A percentile compares a stretch with the other conserved stretches of the same genome.
These are phyloP conservation scores for Eueides isabella DNA, from an alignment of 1,140 invertebrate species.

Conservation along the genomic window DNA sequence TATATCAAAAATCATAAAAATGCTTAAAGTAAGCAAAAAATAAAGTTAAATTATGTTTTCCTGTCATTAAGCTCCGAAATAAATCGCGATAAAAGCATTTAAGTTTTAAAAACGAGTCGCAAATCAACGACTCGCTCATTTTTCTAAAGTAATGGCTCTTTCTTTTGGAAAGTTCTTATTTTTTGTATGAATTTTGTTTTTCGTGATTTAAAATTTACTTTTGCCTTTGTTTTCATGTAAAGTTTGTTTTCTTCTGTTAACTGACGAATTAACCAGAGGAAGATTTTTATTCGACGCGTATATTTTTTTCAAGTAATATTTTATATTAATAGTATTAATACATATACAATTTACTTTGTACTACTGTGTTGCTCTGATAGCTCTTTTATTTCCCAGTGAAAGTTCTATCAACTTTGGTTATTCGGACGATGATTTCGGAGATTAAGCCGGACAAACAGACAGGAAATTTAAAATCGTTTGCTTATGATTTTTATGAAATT, in stretches of 20 bases:
- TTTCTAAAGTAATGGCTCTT: slow-evolving; percentile 3
- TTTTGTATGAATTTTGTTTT: not conserved
- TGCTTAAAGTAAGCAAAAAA: not conserved
- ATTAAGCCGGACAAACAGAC: too few relatives aligned
- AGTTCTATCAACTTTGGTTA: too few relatives aligned
- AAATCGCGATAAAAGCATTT: slow-evolving; percentile 10
- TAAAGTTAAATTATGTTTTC: not conserved
- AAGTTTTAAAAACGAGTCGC: slow-evolving; percentile 1
- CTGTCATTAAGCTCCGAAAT: slow-evolving; percentile 2
- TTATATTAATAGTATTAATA: too few relatives aligned
- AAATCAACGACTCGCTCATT: slow-evolving; percentile 10
- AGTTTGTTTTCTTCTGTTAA: not conserved
- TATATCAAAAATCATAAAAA: not conserved
- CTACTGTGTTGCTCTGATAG: too few relatives aligned
- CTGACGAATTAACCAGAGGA: too few relatives aligned
- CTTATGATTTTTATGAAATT: too few relatives aligned
- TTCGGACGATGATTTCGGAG: too few relatives aligned
- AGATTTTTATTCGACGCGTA: too few relatives aligned
- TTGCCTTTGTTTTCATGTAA: not conserved
- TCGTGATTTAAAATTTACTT: not conserved
- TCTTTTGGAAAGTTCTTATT: not conserved
- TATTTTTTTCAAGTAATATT: too few relatives aligned
- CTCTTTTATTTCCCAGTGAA: too few relatives aligned
- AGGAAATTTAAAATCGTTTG: too few relatives aligned
- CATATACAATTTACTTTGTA: too few relatives aligned